These are phyloP conservation scores for Luperina nickerlii DNA, from an alignment of 2,888 invertebrate genomes.

Conservation along the genomic window DNA sequence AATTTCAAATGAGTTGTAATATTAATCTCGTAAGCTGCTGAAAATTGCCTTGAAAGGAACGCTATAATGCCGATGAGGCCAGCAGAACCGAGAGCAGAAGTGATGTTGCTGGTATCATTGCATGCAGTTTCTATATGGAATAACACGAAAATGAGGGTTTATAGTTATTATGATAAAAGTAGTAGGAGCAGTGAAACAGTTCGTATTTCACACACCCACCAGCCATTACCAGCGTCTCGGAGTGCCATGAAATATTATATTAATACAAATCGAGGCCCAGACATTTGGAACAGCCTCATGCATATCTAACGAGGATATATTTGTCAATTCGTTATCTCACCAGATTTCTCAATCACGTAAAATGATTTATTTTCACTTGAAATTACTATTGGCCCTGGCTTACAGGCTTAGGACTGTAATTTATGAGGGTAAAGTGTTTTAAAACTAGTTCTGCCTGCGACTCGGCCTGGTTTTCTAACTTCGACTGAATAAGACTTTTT, in stretches of 20 bases:
- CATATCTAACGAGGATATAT: slow-evolving; percentile 69
- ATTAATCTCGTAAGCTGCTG: background rate
- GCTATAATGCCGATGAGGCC: background rate
- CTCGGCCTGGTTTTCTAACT: background rate
- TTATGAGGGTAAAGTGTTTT: slow-evolving; percentile 32
- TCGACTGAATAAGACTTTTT: background rate
- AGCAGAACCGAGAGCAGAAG: background rate
- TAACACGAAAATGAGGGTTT: background rate
- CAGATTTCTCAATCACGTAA: slow-evolving; percentile 66
- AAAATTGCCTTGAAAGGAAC: background rate
- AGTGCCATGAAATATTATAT: slow-evolving; percentile 62
- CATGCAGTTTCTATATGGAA: background rate
- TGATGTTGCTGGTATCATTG: background rate
- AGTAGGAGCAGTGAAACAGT: slow-evolving; percentile 27
- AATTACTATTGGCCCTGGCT: slow-evolving; percentile 44
- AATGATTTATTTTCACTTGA: slow-evolving; percentile 63
- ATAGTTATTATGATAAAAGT: background rate
- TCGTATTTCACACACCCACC: slow-evolving; percentile 57
- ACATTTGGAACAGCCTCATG: slow-evolving; percentile 57
- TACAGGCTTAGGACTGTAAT: slow-evolving; percentile 33
- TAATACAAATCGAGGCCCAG: slow-evolving; percentile 54
- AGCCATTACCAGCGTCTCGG: slow-evolving; percentile 43
- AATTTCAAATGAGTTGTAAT: too few relatives aligned
- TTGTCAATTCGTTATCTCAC: slow-evolving; percentile 64
- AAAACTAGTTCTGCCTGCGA: slow-evolving; percentile 24